Base-by-base conservation (phyloP, 2,113 vertebrate genomes). In the Oreochromis spilurus region DNA sequence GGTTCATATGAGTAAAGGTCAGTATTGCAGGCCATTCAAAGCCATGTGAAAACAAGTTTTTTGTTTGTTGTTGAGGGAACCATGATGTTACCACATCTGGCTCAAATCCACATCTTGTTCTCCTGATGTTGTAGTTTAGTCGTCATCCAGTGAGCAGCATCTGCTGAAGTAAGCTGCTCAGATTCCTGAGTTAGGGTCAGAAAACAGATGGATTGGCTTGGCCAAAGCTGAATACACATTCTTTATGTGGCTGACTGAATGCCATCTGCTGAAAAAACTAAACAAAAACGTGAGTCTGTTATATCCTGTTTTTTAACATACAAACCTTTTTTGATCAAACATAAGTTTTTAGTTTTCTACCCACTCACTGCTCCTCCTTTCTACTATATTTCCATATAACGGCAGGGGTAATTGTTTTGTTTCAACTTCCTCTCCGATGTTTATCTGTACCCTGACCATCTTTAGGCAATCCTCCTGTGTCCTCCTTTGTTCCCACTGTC, bases 31-130 rank as follows among this genome's bases (percentile, higher is more conserved):
- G 38, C 1, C 26, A 62, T 5, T 80, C 55, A 50, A 48, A 81
- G 57, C 55, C 6, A 8, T 19, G 38, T 50, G 82, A 77, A 24
- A 29, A 34, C 9, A 2, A 54, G 13, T 29, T 81, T 54, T 24
- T 50, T 62, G 19, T 94, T 92, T 90, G 84, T 78, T 24, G 8
- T 26, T 77, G 84, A 92, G 88, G 77, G 93, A 60, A 83, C 84
- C 78, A 34, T 79, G 89, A 93, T 80, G 84, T 75, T 77, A 21
- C 62, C 17, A 5, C 26, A 19, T 80, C 58, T 54, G 24, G 1
- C 29, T 21, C 5, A 14, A 86, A 94, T 95, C 93, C 92, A 88
- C 90, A 92, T 94, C 85, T 94, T 93, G 92, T 94, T 94, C 24
- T 43, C 26, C 6, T 48, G 88, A 80, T 90, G 85, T 86, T 92